A percentile compares a stretch with the other conserved stretches of the same genome.
Conservation (phyloP, 2,888 invertebrate genomes). For the Scaeva pyrastri region DNA sequence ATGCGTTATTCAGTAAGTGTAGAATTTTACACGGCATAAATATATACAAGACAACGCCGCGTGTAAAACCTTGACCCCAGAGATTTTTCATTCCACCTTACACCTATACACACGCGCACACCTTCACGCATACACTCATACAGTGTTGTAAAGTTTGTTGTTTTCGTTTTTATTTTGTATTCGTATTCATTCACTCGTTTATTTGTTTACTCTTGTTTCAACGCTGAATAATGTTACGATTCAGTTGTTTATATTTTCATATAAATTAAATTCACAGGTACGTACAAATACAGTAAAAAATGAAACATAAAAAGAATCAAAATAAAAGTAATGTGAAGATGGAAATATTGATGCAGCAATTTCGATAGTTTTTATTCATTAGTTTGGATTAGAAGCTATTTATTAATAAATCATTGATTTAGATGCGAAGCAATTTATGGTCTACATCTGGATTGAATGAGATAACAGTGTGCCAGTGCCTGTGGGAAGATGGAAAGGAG, state of each 20-base stretch:
- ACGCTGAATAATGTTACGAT: too few species aligned
- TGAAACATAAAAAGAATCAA: conserved; percentile 2
- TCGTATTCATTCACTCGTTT: conserved; percentile 10
- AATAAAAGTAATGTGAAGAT: background rate
- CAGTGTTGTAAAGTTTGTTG: too few species aligned
- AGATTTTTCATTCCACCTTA: conserved; percentile 39
- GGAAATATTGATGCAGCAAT: background rate
- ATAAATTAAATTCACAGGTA: too few species aligned
- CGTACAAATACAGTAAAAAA: too few species aligned
- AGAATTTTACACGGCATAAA: conserved; percentile 16
- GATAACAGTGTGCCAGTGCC: background rate
- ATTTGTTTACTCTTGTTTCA: conserved; percentile 31
- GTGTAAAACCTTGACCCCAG: conserved; percentile 64
- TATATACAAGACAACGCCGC: too few species aligned
- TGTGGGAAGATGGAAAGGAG: background rate
- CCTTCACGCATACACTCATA: too few species aligned
- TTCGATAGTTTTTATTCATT: background rate
- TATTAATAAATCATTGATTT: conserved; percentile 48
- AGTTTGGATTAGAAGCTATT: conserved; percentile 4
- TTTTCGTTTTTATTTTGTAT: background rate
- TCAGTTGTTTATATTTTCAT: too few species aligned
- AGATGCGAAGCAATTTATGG: conserved; percentile 26
- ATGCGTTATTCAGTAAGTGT: conserved; percentile 32
- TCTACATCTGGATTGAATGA: background rate
- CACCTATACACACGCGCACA: too few species aligned